These are phyloP conservation scores for Chaunax sp. DNA, from an alignment of 2,797 vertebrate species.

Conservation along the genomic window DNA sequence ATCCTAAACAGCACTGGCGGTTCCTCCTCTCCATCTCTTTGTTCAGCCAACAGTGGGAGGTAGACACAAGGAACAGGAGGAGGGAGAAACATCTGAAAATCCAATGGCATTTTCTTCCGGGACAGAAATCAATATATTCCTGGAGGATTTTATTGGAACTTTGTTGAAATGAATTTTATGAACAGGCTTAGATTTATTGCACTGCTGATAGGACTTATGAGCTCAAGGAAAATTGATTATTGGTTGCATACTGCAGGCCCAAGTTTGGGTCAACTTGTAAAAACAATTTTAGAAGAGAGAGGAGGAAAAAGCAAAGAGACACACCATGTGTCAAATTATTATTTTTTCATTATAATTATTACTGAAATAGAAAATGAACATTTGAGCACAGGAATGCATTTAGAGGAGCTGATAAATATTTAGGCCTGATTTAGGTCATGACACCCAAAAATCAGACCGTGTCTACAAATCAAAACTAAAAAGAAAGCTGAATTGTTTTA, in stretches of 20 bases:
- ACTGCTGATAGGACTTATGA: background rate
- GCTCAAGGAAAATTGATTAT: background rate
- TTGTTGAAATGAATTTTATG: constrained; percentile 12
- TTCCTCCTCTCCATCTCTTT: constrained; percentile 73
- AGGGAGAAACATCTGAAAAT: constrained; percentile 63
- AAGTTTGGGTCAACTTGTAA: constrained; percentile 6
- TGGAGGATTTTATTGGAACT: constrained; percentile 22
- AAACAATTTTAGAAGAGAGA: background rate
- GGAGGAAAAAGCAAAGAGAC: background rate
- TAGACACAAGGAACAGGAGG: constrained; percentile 38
- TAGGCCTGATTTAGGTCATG: background rate
- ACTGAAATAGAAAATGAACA: background rate
- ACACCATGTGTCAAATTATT: background rate
- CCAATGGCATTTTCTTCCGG: constrained; percentile 73
- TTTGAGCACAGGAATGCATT: background rate
- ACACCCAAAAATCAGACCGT: background rate
- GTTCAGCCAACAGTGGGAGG: constrained; percentile 80
- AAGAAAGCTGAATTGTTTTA: background rate
- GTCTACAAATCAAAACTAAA: background rate
- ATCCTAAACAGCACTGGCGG: constrained; percentile 52
- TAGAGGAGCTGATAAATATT: constrained; percentile 4
- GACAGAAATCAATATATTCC: constrained; percentile 57
- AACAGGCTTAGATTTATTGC: constrained; percentile 4
- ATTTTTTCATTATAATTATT: background rate
- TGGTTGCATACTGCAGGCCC: background rate